A percentile compares a stretch with the other conserved stretches of the same genome.
phyloP scores from a whole-genome alignment of 1,140 invertebrate genomes.

The Samia ricini region DNA sequence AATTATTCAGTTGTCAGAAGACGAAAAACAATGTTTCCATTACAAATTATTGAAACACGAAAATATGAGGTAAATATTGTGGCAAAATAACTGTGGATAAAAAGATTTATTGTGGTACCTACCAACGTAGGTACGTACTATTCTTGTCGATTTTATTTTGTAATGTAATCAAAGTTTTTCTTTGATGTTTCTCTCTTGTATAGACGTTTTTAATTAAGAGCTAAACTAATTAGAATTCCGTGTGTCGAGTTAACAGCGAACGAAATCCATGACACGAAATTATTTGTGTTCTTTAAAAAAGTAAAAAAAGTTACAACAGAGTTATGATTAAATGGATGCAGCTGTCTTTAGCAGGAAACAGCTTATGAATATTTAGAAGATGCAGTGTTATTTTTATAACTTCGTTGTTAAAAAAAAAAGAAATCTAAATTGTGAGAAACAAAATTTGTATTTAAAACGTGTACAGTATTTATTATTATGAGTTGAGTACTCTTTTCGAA shows the following conservation, averaged over 20 bases:
- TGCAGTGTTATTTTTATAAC: neutral
- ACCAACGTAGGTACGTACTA: neutral
- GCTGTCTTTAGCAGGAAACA: neutral
- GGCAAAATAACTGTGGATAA: neutral
- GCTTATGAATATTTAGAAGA: neutral
- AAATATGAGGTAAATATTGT: neutral
- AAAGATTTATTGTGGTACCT: neutral
- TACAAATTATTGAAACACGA: too few relatives aligned
- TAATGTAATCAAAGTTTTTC: conserved; percentile 1
- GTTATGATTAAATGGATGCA: neutral
- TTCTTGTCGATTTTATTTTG: neutral
- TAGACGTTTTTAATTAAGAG: neutral
- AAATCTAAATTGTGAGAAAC: too few relatives aligned
- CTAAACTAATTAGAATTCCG: neutral
- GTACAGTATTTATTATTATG: too few relatives aligned
- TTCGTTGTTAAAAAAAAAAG: neutral
- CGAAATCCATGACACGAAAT: neutral
- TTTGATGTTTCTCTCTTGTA: neutral
- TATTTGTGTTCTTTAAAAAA: neutral
- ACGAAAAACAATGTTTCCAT: too few relatives aligned
- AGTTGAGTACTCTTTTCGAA: too few relatives aligned
- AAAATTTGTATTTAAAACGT: too few relatives aligned
- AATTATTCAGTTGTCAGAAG: too few relatives aligned
- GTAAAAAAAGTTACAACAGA: neutral
- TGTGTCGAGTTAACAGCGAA: neutral